phyloP scores from a whole-genome alignment of 2,113 vertebrate species.

The Tylochromis polylepis region DNA sequence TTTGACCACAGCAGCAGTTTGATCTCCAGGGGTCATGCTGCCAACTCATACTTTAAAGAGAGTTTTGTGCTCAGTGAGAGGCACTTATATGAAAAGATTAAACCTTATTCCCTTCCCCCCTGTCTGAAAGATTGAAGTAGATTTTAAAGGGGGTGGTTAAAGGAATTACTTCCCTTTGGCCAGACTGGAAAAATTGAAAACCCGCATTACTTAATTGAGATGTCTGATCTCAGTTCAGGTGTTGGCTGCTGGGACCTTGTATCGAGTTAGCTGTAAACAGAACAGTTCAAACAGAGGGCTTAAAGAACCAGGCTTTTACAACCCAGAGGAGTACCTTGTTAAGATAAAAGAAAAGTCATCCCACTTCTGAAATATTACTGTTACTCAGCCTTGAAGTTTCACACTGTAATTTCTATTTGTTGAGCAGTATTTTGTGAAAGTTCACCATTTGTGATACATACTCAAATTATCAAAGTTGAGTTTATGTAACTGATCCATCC shows the following conservation, averaged over 20 bases:
- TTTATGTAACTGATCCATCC: background rate
- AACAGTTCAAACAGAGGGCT: constrained; percentile 12
- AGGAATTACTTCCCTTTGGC: constrained; percentile 30
- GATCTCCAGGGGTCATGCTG: constrained; percentile 30
- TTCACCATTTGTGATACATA: background rate
- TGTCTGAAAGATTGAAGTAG: constrained; percentile 39
- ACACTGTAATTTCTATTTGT: background rate
- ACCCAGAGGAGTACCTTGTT: background rate
- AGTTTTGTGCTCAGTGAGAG: constrained; percentile 8
- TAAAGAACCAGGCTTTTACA: background rate
- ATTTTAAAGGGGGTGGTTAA: constrained; percentile 50
- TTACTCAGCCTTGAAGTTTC: background rate
- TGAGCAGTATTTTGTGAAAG: fast-evolving
- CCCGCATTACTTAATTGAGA: constrained; percentile 22
- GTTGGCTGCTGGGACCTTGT: constrained; percentile 2
- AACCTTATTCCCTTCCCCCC: constrained; percentile 16
- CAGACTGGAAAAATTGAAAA: constrained; percentile 13
- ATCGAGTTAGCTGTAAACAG: background rate
- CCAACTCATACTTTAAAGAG: constrained; percentile 43
- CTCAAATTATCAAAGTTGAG: background rate
- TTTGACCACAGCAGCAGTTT: constrained; percentile 49
- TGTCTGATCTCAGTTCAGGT: constrained; percentile 30
- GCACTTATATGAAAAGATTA: constrained; percentile 47
- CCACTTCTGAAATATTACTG: background rate
- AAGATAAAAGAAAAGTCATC: fast-evolving